Evolutionary conservation across 1,140 invertebrate genomes (phyloP), one percentile per base, ranked within the genome.

Genomic region (Drosophila dunni): DNA sequence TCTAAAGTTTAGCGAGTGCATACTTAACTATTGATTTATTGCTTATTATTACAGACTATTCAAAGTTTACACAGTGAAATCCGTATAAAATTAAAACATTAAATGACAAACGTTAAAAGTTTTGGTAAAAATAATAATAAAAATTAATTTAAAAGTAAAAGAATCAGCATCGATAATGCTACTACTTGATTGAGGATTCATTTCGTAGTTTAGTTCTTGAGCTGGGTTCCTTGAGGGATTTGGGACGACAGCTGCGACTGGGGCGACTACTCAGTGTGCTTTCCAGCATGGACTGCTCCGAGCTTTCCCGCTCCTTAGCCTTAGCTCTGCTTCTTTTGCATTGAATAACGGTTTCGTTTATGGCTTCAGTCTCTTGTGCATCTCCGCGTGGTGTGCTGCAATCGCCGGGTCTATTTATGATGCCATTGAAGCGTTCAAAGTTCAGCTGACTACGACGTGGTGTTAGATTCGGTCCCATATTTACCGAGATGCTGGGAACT

Each of bases 211-310:
- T 90, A 0, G 0, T 2, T 6, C 0, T 57, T 1, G 60, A 5
- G 8, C 0, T 80, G 0, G 75, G 67, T 64, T 90, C 85, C 15
- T 50, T 67, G 0, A 90, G 60, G 2, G 66, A 46, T 5, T 17
- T 69, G 0, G 85, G 85, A 0, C 53, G 69, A 64, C 85, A 90
- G 8, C 44, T 69, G 0, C 85, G 79, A 3, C 29, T 66, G 1
- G 79, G 73, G 5, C 79, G 75, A 3, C 50, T 13, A 7, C 3
- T 29, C 1, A 17, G 7, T 7, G 48, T 72, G 7, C 6, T 7
- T 3, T 57, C 38, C 0, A n/a, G 42, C 6, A 15, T 66, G 0
- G 50, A 45, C 8, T 13, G 13, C 4, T 66, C 56, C 7, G 7
- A 1, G 7, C 29, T 40, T 36, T 61, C 5, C n/a, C 13, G n/a